A percentile compares a stretch with the other conserved stretches of the same genome.
Conservation (phyloP, 1,140 invertebrate genomes). For the Drosophila arawakana region DNA sequence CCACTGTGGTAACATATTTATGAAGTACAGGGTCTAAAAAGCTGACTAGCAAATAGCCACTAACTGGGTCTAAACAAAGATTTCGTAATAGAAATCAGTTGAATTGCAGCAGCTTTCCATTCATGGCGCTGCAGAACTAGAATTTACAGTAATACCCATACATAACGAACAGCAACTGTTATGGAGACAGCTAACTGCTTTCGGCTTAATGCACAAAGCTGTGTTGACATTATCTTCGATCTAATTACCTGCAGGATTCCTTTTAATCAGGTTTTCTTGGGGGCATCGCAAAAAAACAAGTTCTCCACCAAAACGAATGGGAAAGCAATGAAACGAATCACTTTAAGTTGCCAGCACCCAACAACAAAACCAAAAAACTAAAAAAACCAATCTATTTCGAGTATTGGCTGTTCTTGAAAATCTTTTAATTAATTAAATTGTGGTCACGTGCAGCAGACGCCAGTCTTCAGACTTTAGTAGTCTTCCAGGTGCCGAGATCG, state of each 20-base stretch:
- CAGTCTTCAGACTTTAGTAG: slow-evolving; percentile 4
- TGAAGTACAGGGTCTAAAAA: no score
- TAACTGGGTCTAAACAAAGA: not conserved
- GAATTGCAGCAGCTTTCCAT: slow-evolving; percentile 1
- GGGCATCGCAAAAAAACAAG: slow-evolving; percentile 1
- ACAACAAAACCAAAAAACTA: no score
- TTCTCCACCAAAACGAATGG: not conserved
- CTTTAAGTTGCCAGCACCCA: not conserved
- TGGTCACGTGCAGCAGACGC: slow-evolving; percentile 57
- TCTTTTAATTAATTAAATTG: slow-evolving; percentile 64
- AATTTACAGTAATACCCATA: slow-evolving; percentile 42
- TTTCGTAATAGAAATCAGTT: slow-evolving; percentile 10
- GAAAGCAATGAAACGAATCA: not conserved
- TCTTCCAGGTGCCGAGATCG: slow-evolving; percentile 43
- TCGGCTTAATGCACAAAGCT: slow-evolving; percentile 5
- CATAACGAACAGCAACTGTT: slow-evolving; percentile 14
- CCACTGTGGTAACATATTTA: no score
- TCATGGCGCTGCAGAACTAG: slow-evolving; percentile 24
- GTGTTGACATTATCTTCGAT: slow-evolving; percentile 37
- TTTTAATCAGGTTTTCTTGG: slow-evolving; percentile 17
- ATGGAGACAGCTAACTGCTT: not conserved
- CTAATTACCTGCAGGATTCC: slow-evolving; percentile 40
- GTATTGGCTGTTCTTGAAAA: slow-evolving; percentile 65
- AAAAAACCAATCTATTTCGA: slow-evolving; percentile 17
- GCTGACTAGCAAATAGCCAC: no score